Evolutionary conservation across 2,888 invertebrate genomes (phyloP).

Genomic region (Epinotia nisella): DNA sequence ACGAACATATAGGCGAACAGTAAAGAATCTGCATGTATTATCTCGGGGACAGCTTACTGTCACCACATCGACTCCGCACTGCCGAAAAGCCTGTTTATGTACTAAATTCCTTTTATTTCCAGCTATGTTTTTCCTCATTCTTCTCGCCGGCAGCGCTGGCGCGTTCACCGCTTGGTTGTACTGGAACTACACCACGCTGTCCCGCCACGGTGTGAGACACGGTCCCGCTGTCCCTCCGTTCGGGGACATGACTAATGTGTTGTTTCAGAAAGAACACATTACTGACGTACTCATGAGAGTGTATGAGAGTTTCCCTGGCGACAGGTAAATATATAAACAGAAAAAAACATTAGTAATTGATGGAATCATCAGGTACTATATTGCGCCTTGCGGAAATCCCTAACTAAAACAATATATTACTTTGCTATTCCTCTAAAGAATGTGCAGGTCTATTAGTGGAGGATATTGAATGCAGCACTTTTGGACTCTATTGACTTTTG

Average conservation of each 20-base stretch:
- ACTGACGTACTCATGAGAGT: constrained; percentile 6
- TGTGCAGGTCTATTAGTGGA: not conserved
- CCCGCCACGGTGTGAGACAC: not conserved
- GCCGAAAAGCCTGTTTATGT: not conserved
- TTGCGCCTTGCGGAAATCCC: too few species aligned
- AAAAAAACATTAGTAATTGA: not conserved
- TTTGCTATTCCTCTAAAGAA: too few species aligned
- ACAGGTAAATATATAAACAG: not conserved
- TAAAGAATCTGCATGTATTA: too few species aligned
- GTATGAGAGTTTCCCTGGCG: not conserved
- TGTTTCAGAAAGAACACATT: constrained; percentile 11
- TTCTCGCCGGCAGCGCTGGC: not conserved
- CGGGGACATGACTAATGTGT: constrained; percentile 5
- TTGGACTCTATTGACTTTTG: too few species aligned
- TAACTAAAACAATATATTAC: not conserved
- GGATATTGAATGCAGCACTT: too few species aligned
- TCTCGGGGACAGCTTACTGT: too few species aligned
- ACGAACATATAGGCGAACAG: too few species aligned
- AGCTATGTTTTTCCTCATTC: constrained; percentile 23
- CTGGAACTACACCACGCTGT: constrained; percentile 6
- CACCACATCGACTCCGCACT: too few species aligned
- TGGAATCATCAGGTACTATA: too few species aligned
- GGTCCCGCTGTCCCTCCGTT: not conserved
- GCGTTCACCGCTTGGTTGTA: constrained; percentile 13
- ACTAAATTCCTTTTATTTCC: not conserved